Conservation (phyloP, 2,888 invertebrate species). For the Ceriagrion tenellum region DNA sequence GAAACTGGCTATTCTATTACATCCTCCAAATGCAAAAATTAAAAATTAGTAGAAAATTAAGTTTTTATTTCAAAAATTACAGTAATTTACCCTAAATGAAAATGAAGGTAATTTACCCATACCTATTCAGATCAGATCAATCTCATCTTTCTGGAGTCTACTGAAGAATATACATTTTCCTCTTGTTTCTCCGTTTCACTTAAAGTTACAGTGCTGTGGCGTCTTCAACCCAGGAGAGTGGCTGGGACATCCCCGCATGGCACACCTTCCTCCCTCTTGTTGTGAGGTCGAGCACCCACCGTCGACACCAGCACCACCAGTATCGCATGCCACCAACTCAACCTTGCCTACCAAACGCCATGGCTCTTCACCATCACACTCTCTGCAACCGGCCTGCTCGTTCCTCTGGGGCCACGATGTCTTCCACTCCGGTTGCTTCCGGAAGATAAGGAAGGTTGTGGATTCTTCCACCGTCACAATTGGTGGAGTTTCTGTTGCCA, state of each 20-base stretch:
- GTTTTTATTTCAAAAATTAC: too few relatives aligned
- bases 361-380: not conserved
- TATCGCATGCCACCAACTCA: not conserved
- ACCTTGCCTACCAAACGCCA: not conserved
- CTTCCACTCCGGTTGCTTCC: conserved; percentile 52
- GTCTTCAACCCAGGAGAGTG: conserved; percentile 54
- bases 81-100: too few relatives aligned
- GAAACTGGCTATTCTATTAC: too few relatives aligned
- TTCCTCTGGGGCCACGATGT: conserved; percentile 54
- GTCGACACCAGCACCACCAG: not conserved
- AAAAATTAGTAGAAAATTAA: too few relatives aligned
- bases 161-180: not conserved
- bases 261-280: conserved; percentile 23
- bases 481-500: not conserved
- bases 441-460: conserved; percentile 55
- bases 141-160: too few relatives aligned
- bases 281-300: not conserved
- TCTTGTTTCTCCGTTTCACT: not conserved
- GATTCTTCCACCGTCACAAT: conserved; percentile 53
- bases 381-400: conserved; percentile 34
- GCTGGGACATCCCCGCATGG: conserved; percentile 38
- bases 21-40: too few relatives aligned
- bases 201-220: conserved; percentile 41
- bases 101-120: too few relatives aligned
- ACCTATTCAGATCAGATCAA: too few relatives aligned